Percentiles rank a stretch among this genome's conserved stretches.
Evolutionary conservation across 2,797 vertebrate species (phyloP).

Genomic region (Eulemur mongoz): DNA sequence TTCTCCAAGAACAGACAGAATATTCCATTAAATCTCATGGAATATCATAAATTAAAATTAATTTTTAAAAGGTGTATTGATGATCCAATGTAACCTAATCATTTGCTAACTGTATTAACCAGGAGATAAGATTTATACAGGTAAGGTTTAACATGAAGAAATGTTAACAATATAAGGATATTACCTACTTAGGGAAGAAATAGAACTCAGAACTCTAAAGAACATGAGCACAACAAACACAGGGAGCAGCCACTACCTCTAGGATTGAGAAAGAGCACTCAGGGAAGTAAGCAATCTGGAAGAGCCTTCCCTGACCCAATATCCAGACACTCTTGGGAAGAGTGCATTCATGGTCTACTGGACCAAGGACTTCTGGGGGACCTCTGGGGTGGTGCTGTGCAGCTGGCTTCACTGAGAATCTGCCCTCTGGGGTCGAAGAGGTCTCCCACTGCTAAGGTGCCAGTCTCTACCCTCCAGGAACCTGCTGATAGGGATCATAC

Average conservation of each 20-base stretch:
- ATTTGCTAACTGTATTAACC: not conserved
- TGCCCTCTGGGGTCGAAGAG: not conserved
- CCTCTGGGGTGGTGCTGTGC: not conserved
- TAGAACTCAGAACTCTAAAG: not conserved
- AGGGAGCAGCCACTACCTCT: not conserved
- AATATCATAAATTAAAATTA: not conserved
- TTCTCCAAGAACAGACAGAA: not conserved
- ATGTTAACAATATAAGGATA: not conserved
- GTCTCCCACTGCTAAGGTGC: not conserved
- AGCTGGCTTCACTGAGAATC: not conserved
- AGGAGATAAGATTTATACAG: not conserved
- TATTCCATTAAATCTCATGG: not conserved
- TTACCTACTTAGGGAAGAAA: not conserved
- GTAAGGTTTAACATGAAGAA: not conserved
- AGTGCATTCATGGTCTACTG: no score
- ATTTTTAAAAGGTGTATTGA: not conserved
- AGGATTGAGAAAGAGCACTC: not conserved
- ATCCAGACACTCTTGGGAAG: not conserved
- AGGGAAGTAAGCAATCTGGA: not conserved
- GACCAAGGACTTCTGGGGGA: not conserved
- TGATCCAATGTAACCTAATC: not conserved
- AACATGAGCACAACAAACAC: not conserved
- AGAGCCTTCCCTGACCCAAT: fast-evolving
- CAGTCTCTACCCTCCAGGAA: not conserved
- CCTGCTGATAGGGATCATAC: not conserved